Evolutionary conservation across 2,888 invertebrate species (phyloP).

Genomic region (Drosophila nr. perissopoda): DNA sequence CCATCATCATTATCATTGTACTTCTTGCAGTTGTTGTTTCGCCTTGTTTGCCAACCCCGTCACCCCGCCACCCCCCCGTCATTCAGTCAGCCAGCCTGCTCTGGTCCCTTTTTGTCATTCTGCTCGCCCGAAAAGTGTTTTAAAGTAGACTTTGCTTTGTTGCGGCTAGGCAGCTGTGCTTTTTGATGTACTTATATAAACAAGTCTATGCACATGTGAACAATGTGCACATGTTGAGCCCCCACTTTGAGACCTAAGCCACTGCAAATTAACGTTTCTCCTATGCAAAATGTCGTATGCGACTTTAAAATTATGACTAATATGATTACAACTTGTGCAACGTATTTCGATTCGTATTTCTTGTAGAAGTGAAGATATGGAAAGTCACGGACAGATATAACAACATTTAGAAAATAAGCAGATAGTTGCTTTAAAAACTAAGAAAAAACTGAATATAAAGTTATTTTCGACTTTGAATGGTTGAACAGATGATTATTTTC

Average conservation of each 20-base stretch:
- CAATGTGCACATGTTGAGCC: not conserved
- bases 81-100: constrained; percentile 13
- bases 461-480: not conserved
- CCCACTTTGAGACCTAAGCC: constrained; percentile 6
- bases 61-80: not conserved
- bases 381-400: not conserved
- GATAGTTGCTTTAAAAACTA: too few relatives aligned
- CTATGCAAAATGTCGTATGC: not conserved
- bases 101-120: constrained; percentile 62
- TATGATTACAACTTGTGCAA: not conserved
- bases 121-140: constrained; percentile 65
- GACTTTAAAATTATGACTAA: not conserved
- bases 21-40: constrained; percentile 60
- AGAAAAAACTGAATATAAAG: not conserved
- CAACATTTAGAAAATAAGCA: not conserved
- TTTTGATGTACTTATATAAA: constrained; percentile 26
- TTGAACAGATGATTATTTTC: not conserved
- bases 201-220: constrained; percentile 15
- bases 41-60: constrained; percentile 21
- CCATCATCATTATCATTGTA: constrained; percentile 75
- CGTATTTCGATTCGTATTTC: not conserved
- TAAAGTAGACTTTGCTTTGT: constrained; percentile 70
- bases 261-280: constrained; percentile 15
- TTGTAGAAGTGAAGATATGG: not conserved
- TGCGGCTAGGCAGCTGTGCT: constrained; percentile 55